Evolutionary conservation across 2,797 vertebrate species (phyloP).

Genomic region (Sylvilagus floridanus): DNA sequence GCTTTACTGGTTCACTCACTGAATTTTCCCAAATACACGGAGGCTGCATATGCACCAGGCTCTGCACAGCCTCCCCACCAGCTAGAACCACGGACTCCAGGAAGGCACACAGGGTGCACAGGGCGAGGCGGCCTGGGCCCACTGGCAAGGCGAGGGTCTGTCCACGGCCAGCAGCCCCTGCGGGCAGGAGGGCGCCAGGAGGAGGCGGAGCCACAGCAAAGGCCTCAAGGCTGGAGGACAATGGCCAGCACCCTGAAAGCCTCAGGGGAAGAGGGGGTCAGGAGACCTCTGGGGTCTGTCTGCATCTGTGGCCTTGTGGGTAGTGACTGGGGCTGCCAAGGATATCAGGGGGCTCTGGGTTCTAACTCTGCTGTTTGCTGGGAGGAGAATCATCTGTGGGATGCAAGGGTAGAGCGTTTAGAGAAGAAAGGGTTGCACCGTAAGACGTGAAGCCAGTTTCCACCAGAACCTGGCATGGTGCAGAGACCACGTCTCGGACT

Average conservation of each 20-base stretch:
- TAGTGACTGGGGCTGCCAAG: background rate
- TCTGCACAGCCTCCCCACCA: no score
- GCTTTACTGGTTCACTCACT: background rate
- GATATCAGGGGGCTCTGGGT: fast-evolving
- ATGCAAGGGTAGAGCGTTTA: no score
- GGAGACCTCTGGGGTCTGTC: background rate
- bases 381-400: no score
- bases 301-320: background rate
- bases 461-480: no score
- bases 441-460: no score
- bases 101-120: background rate
- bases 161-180: background rate
- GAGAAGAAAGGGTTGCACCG: no score
- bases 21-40: background rate
- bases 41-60: background rate
- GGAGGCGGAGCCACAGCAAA: background rate
- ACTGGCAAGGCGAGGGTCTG: background rate
- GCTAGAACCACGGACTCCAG: no score
- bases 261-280: no score
- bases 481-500: no score
- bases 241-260: background rate
- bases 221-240: background rate
- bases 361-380: background rate
- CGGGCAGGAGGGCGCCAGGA: background rate
- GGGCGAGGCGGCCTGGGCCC: no score